These are phyloP conservation scores for Rambutsinella grinnellia DNA, from an alignment of 2,888 invertebrate species.

Conservation along the genomic window DNA sequence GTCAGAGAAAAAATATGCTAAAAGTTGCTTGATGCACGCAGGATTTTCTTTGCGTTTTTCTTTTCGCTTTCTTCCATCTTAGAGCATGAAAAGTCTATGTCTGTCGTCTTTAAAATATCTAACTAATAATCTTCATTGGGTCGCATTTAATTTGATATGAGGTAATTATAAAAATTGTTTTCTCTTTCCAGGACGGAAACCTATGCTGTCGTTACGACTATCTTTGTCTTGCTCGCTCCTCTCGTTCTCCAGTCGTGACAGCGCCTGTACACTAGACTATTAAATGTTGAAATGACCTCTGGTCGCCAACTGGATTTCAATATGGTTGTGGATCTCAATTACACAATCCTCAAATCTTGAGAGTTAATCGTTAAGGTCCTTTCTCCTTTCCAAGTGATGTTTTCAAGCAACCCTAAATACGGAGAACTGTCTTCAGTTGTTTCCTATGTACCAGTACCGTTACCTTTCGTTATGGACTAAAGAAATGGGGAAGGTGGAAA, in stretches of 20 bases:
- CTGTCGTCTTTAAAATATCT: too few species aligned
- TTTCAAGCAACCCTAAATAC: background rate
- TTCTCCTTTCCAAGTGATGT: background rate
- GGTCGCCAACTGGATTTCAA: conserved; percentile 13
- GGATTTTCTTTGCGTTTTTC: too few species aligned
- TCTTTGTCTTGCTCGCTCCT: conserved; percentile 69
- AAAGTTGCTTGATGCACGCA: too few species aligned
- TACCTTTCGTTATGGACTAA: too few species aligned
- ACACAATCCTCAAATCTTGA: conserved; percentile 35
- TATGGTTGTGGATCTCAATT: conserved; percentile 52
- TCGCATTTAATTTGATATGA: too few species aligned
- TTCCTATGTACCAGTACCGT: background rate
- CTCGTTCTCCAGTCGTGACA: conserved; percentile 64
- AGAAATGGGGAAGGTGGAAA: too few species aligned
- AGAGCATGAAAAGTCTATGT: too few species aligned
- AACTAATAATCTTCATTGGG: too few species aligned
- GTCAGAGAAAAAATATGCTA: too few species aligned
- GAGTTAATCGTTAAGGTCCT: background rate
- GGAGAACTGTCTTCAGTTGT: background rate
- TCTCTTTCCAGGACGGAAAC: conserved; percentile 72
- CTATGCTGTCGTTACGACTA: conserved; percentile 73
- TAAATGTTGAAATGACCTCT: too few species aligned
- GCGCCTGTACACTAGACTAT: conserved; percentile 53
- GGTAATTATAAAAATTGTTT: too few species aligned
- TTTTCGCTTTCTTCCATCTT: too few species aligned